Percentiles rank a stretch among this genome's conserved stretches.
phyloP scores from a whole-genome alignment of 2,113 vertebrate species.

The Sander lucioperca region DNA sequence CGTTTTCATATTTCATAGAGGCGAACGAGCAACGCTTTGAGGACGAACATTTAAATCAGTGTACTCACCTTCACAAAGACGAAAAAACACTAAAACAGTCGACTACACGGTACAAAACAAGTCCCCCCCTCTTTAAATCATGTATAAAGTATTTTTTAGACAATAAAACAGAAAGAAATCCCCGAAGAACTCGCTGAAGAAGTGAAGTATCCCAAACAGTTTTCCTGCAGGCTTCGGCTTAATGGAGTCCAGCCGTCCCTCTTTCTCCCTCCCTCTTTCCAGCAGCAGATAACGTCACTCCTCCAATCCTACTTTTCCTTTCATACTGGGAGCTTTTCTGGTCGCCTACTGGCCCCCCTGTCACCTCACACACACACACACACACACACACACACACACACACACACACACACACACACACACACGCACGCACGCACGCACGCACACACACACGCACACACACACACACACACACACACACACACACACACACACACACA shows the following conservation, averaged over 20 bases:
- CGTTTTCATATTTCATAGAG: slow-evolving; percentile 48
- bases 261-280: slow-evolving; percentile 69
- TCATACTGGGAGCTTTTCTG: slow-evolving; percentile 59
- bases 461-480: background rate
- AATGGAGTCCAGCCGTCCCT: slow-evolving; percentile 86
- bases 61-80: slow-evolving; percentile 84
- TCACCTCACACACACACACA: slow-evolving; percentile 11
- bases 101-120: slow-evolving; percentile 51
- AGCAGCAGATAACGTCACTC: slow-evolving; percentile 81
- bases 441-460: background rate
- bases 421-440: background rate
- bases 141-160: slow-evolving; percentile 35
- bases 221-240: slow-evolving; percentile 77
- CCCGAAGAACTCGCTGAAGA: slow-evolving; percentile 63
- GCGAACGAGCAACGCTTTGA: slow-evolving; percentile 38
- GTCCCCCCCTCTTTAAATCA: slow-evolving; percentile 64
- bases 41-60: slow-evolving; percentile 59
- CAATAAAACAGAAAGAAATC: slow-evolving; percentile 60
- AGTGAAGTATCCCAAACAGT: slow-evolving; percentile 84
- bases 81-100: slow-evolving; percentile 62
- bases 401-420: background rate
- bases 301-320: slow-evolving; percentile 83
- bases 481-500: background rate
- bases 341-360: slow-evolving; percentile 39
- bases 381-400: background rate